phyloP scores from a whole-genome alignment of 2,113 vertebrate species.

The Argyrosomus japonicus region DNA sequence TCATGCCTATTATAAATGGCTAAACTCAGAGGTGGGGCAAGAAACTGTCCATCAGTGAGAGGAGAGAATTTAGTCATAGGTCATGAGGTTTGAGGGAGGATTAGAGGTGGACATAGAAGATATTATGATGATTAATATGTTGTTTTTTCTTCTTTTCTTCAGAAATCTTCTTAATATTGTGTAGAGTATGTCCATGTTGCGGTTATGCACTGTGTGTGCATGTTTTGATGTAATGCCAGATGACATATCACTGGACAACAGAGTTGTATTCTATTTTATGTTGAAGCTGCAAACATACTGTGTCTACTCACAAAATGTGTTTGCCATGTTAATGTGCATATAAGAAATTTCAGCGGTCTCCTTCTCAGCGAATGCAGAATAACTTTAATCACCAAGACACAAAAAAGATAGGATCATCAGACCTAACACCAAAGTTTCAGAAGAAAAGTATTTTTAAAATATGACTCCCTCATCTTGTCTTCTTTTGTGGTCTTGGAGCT shows the following conservation, averaged over 20 bases:
- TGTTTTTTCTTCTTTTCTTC: not conserved
- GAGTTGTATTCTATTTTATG: not conserved
- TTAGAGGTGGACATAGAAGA: slow-evolving; percentile 3
- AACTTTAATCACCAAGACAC: not conserved
- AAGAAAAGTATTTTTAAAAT: slow-evolving; percentile 3
- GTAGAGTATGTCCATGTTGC: not conserved
- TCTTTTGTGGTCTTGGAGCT: slow-evolving; percentile 13
- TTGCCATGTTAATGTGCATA: not conserved
- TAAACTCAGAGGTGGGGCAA: slow-evolving; percentile 30
- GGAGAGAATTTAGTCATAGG: slow-evolving; percentile 21
- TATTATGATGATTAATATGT: not conserved
- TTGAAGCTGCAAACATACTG: not conserved
- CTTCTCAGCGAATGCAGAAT: not conserved
- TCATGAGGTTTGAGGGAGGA: slow-evolving; percentile 16
- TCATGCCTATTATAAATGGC: slow-evolving; percentile 21
- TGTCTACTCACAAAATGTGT: not conserved
- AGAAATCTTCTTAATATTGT: not conserved
- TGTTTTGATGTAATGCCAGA: not conserved
- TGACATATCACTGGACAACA: not conserved
- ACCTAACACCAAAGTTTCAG: not conserved
- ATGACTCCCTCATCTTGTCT: not conserved
- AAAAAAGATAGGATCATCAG: too few species aligned
- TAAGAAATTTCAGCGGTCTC: not conserved
- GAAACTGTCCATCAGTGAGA: not conserved
- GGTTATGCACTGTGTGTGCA: not conserved